Conservation (phyloP, 2,797 vertebrate species). For the Eutrigla gurnardus region DNA sequence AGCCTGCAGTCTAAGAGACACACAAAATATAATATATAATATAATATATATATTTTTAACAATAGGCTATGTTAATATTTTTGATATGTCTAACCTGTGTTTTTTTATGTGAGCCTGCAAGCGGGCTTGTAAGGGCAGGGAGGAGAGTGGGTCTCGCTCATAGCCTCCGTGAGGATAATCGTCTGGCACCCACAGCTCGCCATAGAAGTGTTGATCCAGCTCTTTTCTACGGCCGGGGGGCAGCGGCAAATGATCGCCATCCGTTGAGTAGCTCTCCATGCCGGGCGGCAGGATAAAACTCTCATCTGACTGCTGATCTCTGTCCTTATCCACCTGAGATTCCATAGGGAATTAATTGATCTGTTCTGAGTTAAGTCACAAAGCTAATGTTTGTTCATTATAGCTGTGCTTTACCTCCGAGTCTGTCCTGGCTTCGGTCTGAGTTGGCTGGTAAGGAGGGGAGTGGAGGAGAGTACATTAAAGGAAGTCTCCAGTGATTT, state of each 20-base stretch:
- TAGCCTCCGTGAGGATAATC: conserved; percentile 33
- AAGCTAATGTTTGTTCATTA: neutral
- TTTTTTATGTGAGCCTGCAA: conserved; percentile 84
- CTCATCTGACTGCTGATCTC: conserved; percentile 76
- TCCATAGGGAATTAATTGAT: neutral
- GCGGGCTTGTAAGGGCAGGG: conserved; percentile 72
- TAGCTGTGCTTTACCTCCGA: conserved; percentile 30
- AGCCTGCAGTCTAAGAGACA: conserved; percentile 64
- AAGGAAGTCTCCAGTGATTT: neutral
- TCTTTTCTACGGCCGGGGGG: conserved; percentile 77
- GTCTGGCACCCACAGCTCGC: conserved; percentile 64
- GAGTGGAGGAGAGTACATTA: neutral
- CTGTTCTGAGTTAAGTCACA: neutral
- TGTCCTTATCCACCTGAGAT: conserved; percentile 34
- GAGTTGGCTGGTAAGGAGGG: conserved; percentile 13
- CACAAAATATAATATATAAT: neutral
- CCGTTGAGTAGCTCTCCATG: conserved; percentile 81
- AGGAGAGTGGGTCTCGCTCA: conserved; percentile 43
- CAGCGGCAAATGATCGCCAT: conserved; percentile 86
- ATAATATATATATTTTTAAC: too few species aligned
- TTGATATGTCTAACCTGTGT: conserved; percentile 83
- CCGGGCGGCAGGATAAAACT: conserved; percentile 79
- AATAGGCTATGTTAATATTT: neutral
- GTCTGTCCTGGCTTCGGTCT: neutral
- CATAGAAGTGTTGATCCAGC: conserved; percentile 82